Evolutionary conservation across 2,113 vertebrate species (phyloP), one percentile per base, ranked within the genome.

Genomic region (Nibea coibor): DNA sequence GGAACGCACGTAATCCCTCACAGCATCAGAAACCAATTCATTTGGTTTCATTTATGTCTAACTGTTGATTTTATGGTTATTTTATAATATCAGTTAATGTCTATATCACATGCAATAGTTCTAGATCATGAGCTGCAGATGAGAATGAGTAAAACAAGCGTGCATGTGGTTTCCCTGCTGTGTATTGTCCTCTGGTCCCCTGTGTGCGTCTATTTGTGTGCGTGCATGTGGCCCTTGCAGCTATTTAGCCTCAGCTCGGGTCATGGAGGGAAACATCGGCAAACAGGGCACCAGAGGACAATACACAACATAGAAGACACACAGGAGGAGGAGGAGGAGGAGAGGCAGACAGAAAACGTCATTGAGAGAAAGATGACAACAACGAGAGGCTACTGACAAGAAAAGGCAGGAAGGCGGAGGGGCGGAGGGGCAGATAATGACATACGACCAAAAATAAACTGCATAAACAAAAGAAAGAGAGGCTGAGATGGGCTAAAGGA

Each of bases 401-500:
- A 84, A 82, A 81, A 80, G 70, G 28, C 68, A 84, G 82, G 86
- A 90, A 86, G 83, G 47, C 28, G 5, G 62, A 70, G 64, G 59
- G 70, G 22, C 3, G 39, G 66, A 50, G 42, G 75, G 78, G 58
- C 53, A 72, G 82, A 87, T 81, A 82, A 87, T 65, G 83, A 82
- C 80, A 84, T 69, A 74, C 48, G 58, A 73, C 58, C 72, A 24
- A 86, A 91, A 91, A 91, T 88, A 92, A 91, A 85, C 83, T 61
- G 28, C 76, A 78, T 72, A 85, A 92, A 92, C 87, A 89, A 90
- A 78, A 87, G 42, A 74, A 43, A 71, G 53, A 80, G 26, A 64
- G 59, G 61, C 72, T 74, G 76, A 79, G 72, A 80, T 73, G 82
- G 75, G 69, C 65, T 39, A 31, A 71, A 79, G 53, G 64, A 84